Evolutionary conservation across 2,113 vertebrate genomes (phyloP), one percentile per base, ranked within the genome.

Genomic region (Entosphenus tridentatus): DNA sequence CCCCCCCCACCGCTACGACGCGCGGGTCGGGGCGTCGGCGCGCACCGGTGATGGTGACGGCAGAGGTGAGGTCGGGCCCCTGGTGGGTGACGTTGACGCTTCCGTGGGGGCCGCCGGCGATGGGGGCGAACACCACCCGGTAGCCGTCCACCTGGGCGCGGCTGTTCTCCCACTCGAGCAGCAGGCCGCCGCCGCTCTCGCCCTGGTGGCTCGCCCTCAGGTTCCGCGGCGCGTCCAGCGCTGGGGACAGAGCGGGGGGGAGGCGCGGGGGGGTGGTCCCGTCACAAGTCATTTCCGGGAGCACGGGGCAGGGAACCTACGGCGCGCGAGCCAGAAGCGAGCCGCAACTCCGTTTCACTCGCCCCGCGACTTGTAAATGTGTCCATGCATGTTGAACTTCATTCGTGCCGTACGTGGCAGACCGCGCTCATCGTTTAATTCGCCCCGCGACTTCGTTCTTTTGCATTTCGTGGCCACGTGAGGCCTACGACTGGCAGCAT

Each of bases 211-310:
- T 76, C 11, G 95, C 85, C 39, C 85, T 80, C 68, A 87, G 73
- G 76, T 96, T 95, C 79, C 93, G 95, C 68, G 93, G 93, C 10
- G 92, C 87, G 70, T 98, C 93, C 0, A 98, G 88, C 79, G 95
- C 93, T 98, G 80, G 70, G 3, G 71, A 39, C 39, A 39, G 39
- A 39, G 39, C 39, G 39, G 6, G 39, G 39, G 39, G 39, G 39
- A 21, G 21, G 21, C 21, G 21, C 3, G 21, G 5, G 5, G 39
- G 39, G 39, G 39, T 5, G 39, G 39, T 39, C 5, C 39, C 39
- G 39, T 39, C 39, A 39, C 39, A 39, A 39, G 39, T 39, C 6
- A 39, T 39, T 39, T 39, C 39, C 39, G 39, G 39, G 39, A 39
- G 39, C 39, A 39, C 39, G 39, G 39, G 39, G 39, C 39, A 39